phyloP scores from a whole-genome alignment of 2,888 invertebrate genomes.

The Sturmia bella region DNA sequence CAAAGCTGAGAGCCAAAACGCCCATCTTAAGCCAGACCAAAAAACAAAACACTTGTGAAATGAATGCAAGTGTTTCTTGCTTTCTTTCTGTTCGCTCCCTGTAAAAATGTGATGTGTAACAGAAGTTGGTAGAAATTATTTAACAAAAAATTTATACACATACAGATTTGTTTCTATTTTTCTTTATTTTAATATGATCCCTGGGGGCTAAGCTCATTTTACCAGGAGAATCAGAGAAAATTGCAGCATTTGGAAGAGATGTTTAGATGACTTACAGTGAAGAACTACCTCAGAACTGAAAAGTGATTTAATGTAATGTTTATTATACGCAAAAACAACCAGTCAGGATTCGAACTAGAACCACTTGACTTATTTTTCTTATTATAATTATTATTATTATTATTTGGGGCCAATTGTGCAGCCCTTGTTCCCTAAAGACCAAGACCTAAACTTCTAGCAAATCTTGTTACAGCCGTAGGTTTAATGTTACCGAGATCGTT shows the following conservation, averaged over 20 bases:
- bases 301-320: no score
- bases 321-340: no score
- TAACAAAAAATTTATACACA: no score
- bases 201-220: conserved; percentile 35
- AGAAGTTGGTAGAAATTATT: neutral
- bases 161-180: conserved; percentile 17
- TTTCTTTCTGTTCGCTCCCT: conserved; percentile 25
- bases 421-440: no score
- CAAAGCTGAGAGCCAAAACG: conserved; percentile 48
- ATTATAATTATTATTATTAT: no score
- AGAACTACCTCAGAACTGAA: neutral
- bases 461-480: no score
- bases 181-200: conserved; percentile 45
- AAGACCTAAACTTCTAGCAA: no score
- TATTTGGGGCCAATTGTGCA: no score
- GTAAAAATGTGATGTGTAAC: conserved; percentile 19
- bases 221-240: conserved; percentile 20
- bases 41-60: conserved; percentile 46
- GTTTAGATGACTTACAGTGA: neutral
- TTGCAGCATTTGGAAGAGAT: conserved; percentile 2
- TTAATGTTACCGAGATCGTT: no score
- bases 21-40: conserved; percentile 51
- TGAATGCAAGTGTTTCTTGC: conserved; percentile 45
- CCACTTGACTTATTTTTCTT: no score
- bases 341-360: no score